Conservation (phyloP, 2,888 invertebrate species). For the Microchrysa polita region DNA sequence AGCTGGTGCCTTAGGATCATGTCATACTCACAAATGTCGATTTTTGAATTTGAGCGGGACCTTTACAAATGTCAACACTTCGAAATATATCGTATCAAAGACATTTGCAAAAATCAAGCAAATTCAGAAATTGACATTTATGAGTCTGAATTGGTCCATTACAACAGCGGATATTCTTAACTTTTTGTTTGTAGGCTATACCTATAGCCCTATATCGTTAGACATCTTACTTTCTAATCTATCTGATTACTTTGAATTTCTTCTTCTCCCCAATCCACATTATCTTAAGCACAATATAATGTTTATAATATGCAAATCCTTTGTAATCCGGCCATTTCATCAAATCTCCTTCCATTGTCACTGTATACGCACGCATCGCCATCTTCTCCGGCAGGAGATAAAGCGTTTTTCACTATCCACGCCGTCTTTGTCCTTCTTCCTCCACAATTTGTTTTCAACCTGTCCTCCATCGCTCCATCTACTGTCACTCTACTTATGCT, state of each 20-base stretch:
- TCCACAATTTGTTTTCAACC: not conserved
- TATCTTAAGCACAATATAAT: not conserved
- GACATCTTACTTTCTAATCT: not conserved
- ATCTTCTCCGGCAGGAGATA: not conserved
- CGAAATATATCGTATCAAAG: no score
- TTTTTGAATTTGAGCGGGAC: no score
- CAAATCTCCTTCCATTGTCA: constrained; percentile 22
- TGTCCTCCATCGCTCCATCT: not conserved
- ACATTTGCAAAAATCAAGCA: no score
- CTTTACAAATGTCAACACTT: no score
- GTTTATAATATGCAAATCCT: constrained; percentile 48
- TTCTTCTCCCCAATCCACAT: not conserved
- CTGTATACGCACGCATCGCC: not conserved
- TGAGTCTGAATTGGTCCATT: no score
- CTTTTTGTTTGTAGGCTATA: no score
- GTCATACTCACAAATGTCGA: no score
- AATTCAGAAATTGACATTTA: no score
- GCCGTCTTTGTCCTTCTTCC: not conserved
- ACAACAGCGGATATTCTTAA: no score
- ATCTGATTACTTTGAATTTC: not conserved
- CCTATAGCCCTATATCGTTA: not conserved
- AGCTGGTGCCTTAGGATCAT: no score
- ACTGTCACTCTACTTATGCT: no score
- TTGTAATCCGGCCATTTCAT: constrained; percentile 45
- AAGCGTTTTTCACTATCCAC: constrained; percentile 14